A percentile compares a stretch with the other conserved stretches of the same genome.
Conservation (phyloP, 2,888 invertebrate species). For the Netelia virgata region DNA sequence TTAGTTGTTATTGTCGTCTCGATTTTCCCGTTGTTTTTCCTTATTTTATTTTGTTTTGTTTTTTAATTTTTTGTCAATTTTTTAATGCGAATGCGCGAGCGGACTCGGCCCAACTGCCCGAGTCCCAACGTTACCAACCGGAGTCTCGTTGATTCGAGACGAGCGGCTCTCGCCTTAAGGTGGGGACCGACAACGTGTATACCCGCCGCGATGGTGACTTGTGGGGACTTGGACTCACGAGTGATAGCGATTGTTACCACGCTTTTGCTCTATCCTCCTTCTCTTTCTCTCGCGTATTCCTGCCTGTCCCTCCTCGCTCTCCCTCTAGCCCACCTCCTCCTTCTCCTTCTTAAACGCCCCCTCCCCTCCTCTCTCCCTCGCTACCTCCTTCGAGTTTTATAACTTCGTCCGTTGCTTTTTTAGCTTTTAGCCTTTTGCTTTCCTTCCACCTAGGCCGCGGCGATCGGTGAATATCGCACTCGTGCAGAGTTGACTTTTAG, state of each 20-base stretch:
- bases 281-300: slow-evolving; percentile 31
- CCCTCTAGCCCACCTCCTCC: neutral
- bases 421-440: slow-evolving; percentile 13
- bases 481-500: neutral
- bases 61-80: slow-evolving; percentile 4
- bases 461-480: too few relatives aligned
- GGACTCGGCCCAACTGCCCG: slow-evolving; percentile 84
- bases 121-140: slow-evolving; percentile 80
- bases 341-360: neutral
- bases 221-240: slow-evolving; percentile 71
- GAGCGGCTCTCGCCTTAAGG: slow-evolving; percentile 72
- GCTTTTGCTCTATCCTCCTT: slow-evolving; percentile 42
- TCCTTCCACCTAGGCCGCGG: slow-evolving; percentile 3
- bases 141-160: slow-evolving; percentile 72
- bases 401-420: slow-evolving; percentile 1
- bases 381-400: slow-evolving; percentile 28
- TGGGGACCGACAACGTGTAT: slow-evolving; percentile 66
- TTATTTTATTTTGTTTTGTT: neutral
- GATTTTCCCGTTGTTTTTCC: slow-evolving; percentile 13
- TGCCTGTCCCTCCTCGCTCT: neutral
- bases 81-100: slow-evolving; percentile 84
- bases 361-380: neutral
- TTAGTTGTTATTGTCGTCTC: too few relatives aligned
- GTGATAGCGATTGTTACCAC: slow-evolving; percentile 73
- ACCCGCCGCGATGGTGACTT: slow-evolving; percentile 69